Evolutionary conservation across 1,140 invertebrate genomes (phyloP).

Genomic region (Delia radicum): DNA sequence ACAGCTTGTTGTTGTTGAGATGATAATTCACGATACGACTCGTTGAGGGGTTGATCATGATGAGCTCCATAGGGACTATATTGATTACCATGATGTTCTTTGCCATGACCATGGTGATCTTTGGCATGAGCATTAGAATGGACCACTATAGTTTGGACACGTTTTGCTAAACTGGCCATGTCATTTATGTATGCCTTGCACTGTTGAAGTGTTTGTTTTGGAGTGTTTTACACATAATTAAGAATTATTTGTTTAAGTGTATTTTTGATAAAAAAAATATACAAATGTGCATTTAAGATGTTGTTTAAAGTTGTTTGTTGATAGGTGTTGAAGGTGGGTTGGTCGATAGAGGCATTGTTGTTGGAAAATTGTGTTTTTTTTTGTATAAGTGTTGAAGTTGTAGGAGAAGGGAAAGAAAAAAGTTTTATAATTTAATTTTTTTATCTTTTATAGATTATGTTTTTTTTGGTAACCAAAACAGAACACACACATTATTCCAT

Average conservation of each 20-base stretch:
- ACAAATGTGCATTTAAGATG: not conserved
- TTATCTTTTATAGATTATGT: not conserved
- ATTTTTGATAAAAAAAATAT: not conserved
- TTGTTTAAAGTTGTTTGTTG: not conserved
- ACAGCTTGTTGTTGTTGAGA: conserved; percentile 33
- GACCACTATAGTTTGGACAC: conserved; percentile 50
- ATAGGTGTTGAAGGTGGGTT: not conserved
- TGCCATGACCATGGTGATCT: conserved; percentile 14
- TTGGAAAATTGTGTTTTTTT: not conserved
- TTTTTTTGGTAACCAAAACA: not conserved
- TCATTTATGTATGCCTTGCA: conserved; percentile 50
- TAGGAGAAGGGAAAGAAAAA: not conserved
- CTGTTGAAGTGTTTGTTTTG: not conserved
- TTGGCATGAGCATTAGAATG: conserved; percentile 36
- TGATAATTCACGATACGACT: conserved; percentile 45
- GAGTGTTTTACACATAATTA: not conserved
- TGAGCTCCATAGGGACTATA: conserved; percentile 46
- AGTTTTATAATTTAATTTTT: not conserved
- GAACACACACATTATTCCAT: not conserved
- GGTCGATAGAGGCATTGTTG: not conserved
- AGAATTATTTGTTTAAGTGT: too few species aligned
- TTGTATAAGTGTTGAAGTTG: not conserved
- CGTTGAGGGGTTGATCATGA: conserved; percentile 31
- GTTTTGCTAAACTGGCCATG: conserved; percentile 48
- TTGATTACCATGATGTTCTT: conserved; percentile 45